A percentile compares a stretch with the other conserved stretches of the same genome.
These are phyloP conservation scores for Dyspetes luteomarginatus DNA, from an alignment of 2,888 invertebrate species.

Conservation along the genomic window DNA sequence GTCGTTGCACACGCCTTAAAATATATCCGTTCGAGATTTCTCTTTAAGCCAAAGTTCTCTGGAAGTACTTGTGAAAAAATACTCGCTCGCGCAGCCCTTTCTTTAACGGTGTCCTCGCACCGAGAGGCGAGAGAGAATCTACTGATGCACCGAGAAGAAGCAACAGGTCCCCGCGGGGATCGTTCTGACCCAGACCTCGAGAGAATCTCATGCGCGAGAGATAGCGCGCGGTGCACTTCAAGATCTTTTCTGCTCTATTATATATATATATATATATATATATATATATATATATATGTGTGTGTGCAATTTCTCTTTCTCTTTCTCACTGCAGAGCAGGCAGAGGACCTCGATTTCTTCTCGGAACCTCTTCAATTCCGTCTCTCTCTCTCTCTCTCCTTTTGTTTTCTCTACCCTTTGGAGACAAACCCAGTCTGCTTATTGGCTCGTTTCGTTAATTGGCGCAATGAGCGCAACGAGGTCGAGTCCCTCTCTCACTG, in stretches of 20 bases:
- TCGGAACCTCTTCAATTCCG: conserved; percentile 73
- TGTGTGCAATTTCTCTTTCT: conserved; percentile 12
- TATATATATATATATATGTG: too few relatives aligned
- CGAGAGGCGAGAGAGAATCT: neutral
- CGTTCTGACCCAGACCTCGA: conserved; percentile 50
- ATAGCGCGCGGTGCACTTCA: conserved; percentile 18
- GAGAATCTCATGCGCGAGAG: conserved; percentile 41
- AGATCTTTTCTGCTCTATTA: neutral
- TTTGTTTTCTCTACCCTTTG: conserved; percentile 72
- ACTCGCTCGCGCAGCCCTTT: neutral
- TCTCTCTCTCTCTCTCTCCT: conserved; percentile 58
- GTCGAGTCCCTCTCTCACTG: conserved; percentile 71
- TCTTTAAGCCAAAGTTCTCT: conserved; percentile 40
- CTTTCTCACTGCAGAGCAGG: conserved; percentile 1
- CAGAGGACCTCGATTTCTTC: conserved; percentile 71
- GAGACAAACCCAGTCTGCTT: conserved; percentile 18
- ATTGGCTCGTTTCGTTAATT: conserved; percentile 73
- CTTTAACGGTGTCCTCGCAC: neutral
- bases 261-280: too few relatives aligned
- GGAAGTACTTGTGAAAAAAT: conserved; percentile 41
- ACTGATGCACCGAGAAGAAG: neutral
- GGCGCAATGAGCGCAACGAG: conserved; percentile 79
- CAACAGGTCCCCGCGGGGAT: conserved; percentile 31
- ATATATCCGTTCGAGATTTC: conserved; percentile 20
- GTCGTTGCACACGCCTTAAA: neutral